Conservation (phyloP, 2,888 invertebrate species). For the Caenorhabditis auriculariae region DNA sequence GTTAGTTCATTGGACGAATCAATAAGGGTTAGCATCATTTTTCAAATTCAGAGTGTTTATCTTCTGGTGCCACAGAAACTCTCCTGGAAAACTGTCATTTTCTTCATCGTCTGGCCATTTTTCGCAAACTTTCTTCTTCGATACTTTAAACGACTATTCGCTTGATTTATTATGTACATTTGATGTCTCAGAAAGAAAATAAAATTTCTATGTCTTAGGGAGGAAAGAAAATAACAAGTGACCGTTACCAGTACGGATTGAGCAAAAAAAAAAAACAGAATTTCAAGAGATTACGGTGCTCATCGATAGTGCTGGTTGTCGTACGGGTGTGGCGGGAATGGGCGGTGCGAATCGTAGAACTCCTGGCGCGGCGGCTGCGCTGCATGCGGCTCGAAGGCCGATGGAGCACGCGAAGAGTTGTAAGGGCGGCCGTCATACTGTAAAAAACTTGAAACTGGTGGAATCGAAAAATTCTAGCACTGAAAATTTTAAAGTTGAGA, state of each 20-base stretch:
- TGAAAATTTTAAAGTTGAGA: no score
- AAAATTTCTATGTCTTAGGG: no score
- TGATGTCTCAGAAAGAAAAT: background rate
- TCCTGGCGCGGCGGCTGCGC: slow-evolving; percentile 15
- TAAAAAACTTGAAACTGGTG: background rate
- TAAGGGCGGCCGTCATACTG: no score
- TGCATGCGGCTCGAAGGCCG: slow-evolving; percentile 24
- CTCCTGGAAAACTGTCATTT: slow-evolving; percentile 24
- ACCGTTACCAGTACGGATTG: no score
- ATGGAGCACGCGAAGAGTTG: slow-evolving; percentile 28
- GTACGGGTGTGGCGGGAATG: slow-evolving; percentile 8
- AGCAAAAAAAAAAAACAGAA: background rate
- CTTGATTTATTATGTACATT: slow-evolving; percentile 5
- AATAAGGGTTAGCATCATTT: no score
- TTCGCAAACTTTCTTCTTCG: slow-evolving; percentile 25
- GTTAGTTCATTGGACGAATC: no score
- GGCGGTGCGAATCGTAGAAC: slow-evolving; percentile 20
- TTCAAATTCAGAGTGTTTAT: slow-evolving; percentile 35
- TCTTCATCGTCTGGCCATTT: slow-evolving; percentile 39
- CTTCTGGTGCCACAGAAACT: slow-evolving; percentile 23
- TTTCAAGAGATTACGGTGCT: background rate
- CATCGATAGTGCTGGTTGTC: slow-evolving; percentile 17
- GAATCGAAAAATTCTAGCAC: no score
- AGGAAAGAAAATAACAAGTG: no score
- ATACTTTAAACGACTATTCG: slow-evolving; percentile 25